Base-by-base conservation (phyloP, 2,113 vertebrate genomes). In the Bolborhynchus lineola region DNA sequence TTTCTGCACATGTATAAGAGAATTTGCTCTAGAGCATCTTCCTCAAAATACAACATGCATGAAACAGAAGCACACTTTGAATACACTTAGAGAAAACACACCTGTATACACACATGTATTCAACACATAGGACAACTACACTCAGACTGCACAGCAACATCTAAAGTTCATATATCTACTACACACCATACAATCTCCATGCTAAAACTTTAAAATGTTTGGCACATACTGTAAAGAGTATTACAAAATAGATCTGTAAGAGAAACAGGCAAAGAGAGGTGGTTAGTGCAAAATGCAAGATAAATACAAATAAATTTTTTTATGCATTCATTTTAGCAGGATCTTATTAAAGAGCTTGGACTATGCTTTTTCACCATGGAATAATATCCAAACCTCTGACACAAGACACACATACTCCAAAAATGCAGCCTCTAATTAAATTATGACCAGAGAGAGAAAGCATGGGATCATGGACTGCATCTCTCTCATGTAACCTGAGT, bases 191-290 rank as follows among this genome's bases (percentile, higher is more conserved):
- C 76, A 60, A 88, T 90, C 55, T 31, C 28, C 96, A 97, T 93
- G 96, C 97, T 96, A 87, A 95, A 25, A 33, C 70, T 28, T 74
- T 62, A 24, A 93, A 94, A 95, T 0, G 1, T 19, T n/a, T 78
- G 88, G 16, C 97, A 99, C 98, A 89, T 98, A 99, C 98, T 97
- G 98, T 98, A 92, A 98, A 99, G 91, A 99, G 96, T 97, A 99
- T 94, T 95, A 99, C 98, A 97, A 98, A 99, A 94, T 98, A 98
- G 94, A 98, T 96, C 98, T 98, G 97, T 62, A 97, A 95, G 65
- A 92, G 21, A 92, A 96, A 97, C 8, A 91, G 53, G 35, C 21
- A 88, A 94, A 96, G n/a, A 59, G 83, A 70, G 25, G 37, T 41
- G 11, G 47, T 96, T 96, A 96, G 65, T 14, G 67, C 10, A 83